Percentiles rank a stretch among this genome's conserved stretches.
These are phyloP conservation scores for Ceratosolen solmsi DNA, from an alignment of 1,140 invertebrate species.

Conservation along the genomic window DNA sequence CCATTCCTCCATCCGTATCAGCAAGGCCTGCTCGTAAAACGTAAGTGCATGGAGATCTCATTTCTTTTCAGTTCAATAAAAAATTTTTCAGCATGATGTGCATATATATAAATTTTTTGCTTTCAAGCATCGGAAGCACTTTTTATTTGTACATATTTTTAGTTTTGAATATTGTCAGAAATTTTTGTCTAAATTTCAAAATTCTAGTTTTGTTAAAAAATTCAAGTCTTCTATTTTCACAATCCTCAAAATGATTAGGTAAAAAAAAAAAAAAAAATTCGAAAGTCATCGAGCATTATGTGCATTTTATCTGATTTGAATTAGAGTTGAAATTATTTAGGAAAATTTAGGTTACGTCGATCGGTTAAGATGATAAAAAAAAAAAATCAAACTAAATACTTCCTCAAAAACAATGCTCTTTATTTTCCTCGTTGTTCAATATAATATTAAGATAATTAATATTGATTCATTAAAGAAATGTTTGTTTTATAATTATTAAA, in stretches of 20 bases:
- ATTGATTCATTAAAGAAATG: slow-evolving; percentile 25
- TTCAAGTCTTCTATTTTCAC: neutral
- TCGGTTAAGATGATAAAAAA: slow-evolving; percentile 27
- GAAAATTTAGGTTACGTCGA: slow-evolving; percentile 40
- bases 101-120: slow-evolving; percentile 36
- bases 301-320: slow-evolving; percentile 10
- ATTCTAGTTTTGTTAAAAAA: slow-evolving; percentile 16
- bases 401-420: slow-evolving; percentile 59
- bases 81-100: slow-evolving; percentile 41
- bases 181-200: slow-evolving; percentile 21
- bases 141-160: slow-evolving; percentile 51
- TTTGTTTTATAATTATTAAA: slow-evolving; percentile 24
- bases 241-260: slow-evolving; percentile 20
- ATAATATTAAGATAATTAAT: slow-evolving; percentile 43
- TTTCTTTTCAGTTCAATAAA: slow-evolving; percentile 44
- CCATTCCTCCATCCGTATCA: slow-evolving; percentile 77
- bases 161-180: slow-evolving; percentile 37
- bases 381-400: slow-evolving; percentile 34
- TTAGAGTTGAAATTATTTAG: neutral
- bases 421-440: slow-evolving; percentile 55
- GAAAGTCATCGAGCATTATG: slow-evolving; percentile 28
- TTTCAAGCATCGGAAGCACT: slow-evolving; percentile 49
- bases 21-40: slow-evolving; percentile 81
- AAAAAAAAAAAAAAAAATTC: neutral
- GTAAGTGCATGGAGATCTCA: slow-evolving; percentile 60